These are phyloP conservation scores for Mythimna lalbum DNA, from an alignment of 2,888 invertebrate genomes.

Conservation along the genomic window DNA sequence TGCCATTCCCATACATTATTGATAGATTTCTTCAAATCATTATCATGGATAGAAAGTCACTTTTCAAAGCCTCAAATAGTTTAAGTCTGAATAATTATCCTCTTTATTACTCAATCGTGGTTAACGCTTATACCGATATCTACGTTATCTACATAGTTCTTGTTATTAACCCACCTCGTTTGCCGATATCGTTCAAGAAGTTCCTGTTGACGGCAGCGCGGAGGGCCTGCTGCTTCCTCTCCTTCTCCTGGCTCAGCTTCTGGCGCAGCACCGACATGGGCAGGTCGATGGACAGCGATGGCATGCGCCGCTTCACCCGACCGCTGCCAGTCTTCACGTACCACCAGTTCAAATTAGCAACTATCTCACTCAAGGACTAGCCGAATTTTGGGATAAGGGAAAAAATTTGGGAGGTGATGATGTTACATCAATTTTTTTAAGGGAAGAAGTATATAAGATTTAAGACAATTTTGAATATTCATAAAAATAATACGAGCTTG, in stretches of 20 bases:
- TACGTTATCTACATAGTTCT: background rate
- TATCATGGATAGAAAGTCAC: background rate
- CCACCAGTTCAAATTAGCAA: slow-evolving; percentile 66
- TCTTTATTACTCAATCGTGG: background rate
- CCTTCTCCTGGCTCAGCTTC: slow-evolving; percentile 94
- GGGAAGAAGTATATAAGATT: background rate
- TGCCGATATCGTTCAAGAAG: slow-evolving; percentile 94
- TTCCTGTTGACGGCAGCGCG: slow-evolving; percentile 92
- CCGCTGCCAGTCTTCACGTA: slow-evolving; percentile 80
- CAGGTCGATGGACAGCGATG: slow-evolving; percentile 95
- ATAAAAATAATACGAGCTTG: background rate
- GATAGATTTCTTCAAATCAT: background rate
- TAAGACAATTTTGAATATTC: background rate
- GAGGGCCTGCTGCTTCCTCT: slow-evolving; percentile 92
- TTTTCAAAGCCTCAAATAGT: background rate
- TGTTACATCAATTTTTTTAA: background rate
- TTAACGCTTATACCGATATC: background rate
- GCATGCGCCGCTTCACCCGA: slow-evolving; percentile 91
- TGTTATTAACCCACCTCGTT: slow-evolving; percentile 87
- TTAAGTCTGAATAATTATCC: background rate
- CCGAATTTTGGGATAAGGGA: background rate
- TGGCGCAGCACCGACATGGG: slow-evolving; percentile 96
- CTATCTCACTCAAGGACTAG: slow-evolving; percentile 27
- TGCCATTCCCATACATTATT: background rate
- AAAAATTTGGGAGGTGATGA: background rate